Base-by-base conservation (phyloP, 1,140 invertebrate genomes). In the Lycorma delicatula region DNA sequence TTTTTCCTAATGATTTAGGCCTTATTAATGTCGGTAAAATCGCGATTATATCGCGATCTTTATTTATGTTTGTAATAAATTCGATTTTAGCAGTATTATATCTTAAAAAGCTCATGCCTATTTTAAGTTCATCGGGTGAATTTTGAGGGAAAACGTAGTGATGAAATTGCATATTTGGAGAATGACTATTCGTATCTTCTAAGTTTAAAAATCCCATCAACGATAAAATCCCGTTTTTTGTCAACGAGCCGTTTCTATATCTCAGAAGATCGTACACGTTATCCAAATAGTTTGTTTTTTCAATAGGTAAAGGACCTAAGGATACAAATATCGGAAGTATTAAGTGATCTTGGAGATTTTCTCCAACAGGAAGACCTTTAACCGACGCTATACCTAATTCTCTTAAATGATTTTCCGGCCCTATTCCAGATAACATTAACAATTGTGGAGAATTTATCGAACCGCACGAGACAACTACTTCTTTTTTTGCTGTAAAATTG, bases 341-440 rank as follows among this genome's bases (percentile, higher is more conserved):
- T 0, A 89, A 81, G 63, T 91, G 88, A 70, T 91, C 87, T 67
- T 89, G 86, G 41, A 89, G 70, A 68, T 89, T 89, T 60, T 86
- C 78, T 0, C 86, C 86, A 2, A 80, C 78, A 0, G 75, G 51
- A 27, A 63, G 73, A 71, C 92, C 81, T 64, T 80, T 81, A 0
- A 89, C 60, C 0, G 87, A 79, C 3, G 76, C 75, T 28, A 91
- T 87, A 11, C 82, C 81, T 22, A 86, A 70, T 38, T 83, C 71
- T 47, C 74, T 68, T 7, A 94, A 73, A 59, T 93, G 87, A 7
- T 83, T 74, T 44, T 75, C 77, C 0, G 89, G 89, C 1, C 91
- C 91, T 38, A 93, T 77, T 0, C 91, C 91, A 0, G 89, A 92
- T 0, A 93, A 67, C 88, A 93, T 91, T 41, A 94, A 70, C 28